A percentile compares a stretch with the other conserved stretches of the same genome.
Evolutionary conservation across 2,888 invertebrate genomes (phyloP).

Genomic region (Thecophora atra): DNA sequence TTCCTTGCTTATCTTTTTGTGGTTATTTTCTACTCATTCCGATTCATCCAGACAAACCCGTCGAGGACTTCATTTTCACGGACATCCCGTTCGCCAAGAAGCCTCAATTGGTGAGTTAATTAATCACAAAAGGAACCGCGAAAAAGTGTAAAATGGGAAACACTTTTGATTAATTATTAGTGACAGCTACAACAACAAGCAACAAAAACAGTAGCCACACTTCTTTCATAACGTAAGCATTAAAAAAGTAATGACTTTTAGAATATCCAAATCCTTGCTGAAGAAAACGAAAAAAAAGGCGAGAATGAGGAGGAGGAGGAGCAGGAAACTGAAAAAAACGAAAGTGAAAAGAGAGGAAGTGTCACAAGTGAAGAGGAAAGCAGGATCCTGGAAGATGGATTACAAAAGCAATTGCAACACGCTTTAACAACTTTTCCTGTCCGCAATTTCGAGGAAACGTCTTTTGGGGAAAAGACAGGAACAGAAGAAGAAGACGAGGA

Average conservation of each 20-base stretch:
- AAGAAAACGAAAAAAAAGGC: not conserved
- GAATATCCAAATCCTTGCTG: not conserved
- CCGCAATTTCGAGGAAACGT: no score
- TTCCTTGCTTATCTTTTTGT: no score
- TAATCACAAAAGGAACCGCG: constrained; percentile 8
- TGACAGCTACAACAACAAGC: constrained; percentile 1
- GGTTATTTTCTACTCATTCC: no score
- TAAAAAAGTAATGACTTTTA: not conserved
- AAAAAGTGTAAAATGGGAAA: not conserved
- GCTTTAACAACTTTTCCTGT: no score
- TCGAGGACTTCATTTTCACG: no score
- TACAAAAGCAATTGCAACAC: no score
- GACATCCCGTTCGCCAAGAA: no score
- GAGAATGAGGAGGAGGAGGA: not conserved
- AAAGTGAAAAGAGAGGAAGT: not conserved
- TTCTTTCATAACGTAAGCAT: not conserved
- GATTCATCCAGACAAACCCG: not conserved
- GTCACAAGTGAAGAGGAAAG: not conserved
- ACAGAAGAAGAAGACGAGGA: no score
- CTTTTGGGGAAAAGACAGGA: no score
- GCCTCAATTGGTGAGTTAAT: constrained; percentile 9
- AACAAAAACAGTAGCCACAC: constrained; percentile 15
- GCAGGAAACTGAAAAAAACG: not conserved
- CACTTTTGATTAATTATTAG: constrained; percentile 23
- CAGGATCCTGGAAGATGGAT: not conserved